Evolutionary conservation across 2,888 invertebrate species (phyloP), one percentile per base, ranked within the genome.

Genomic region (Azorinus chamasolen): DNA sequence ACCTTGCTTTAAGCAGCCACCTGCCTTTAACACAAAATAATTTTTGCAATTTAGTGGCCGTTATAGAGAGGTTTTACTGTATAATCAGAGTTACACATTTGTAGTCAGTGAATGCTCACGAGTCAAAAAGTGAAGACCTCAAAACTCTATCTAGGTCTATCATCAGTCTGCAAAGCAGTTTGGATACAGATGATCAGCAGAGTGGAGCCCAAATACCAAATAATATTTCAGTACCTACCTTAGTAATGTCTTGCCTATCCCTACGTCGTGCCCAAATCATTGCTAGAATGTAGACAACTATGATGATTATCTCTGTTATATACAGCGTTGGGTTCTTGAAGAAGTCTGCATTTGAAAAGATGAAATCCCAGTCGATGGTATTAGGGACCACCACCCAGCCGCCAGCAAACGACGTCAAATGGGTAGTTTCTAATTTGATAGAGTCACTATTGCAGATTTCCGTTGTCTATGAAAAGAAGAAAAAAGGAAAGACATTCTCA

Each of bases 321-420:
- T 94, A 94, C 43, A 94, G 90, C 2, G 93, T 93, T 1, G 93
- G 91, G 83, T 94, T 94, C 75, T 93, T 92, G 46, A 85, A 79
- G 86, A 94, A 94, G 69, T 91, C 92, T 18, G 91, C 88, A 83
- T 94, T 92, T 39, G 91, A 89, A 68, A 94, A 93, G 10, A 94
- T 93, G 79, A 92, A 94, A 76, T 91, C 89, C 89, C 94, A 94
- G 88, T 94, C 93, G 16, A 94, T 93, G n/a, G 92, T 89, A 86
- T 94, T 94, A 0, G 94, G 94, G 20, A 91, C 89, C 1, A 94
- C 92, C 20, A 93, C 92, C 84, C 93, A 93, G 24, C 93, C 94
- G 3, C 92, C 92, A 4, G 92, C 93, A 79, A 94, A 94, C 25
- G 92, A 88, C 14, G 94, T 94, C 84, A 94, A 79, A 81, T 94